These are phyloP conservation scores for Lepidurus packardi DNA, from an alignment of 1,140 invertebrate genomes.

Conservation along the genomic window DNA sequence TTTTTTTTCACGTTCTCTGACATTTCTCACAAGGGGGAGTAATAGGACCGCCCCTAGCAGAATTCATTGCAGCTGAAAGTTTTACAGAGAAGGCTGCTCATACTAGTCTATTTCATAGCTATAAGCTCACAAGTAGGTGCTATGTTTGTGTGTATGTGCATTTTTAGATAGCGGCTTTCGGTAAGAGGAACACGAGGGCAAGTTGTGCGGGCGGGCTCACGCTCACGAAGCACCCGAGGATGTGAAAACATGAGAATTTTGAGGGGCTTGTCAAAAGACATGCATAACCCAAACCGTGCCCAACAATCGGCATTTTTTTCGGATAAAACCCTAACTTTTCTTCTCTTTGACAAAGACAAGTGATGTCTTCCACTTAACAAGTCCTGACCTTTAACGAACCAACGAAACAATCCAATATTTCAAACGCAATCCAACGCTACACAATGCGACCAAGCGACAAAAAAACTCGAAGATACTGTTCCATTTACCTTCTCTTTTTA, in stretches of 20 bases:
- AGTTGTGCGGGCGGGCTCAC: conserved; percentile 16
- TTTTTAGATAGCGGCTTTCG: not conserved
- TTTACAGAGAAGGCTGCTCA: too few species aligned
- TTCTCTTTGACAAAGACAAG: conserved; percentile 3
- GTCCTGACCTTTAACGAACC: not conserved
- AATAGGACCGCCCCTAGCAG: not conserved
- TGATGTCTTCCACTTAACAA: conserved; percentile 11
- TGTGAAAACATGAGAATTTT: conserved; percentile 16
- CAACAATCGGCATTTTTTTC: not conserved
- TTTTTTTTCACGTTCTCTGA: not conserved
- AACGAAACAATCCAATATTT: not conserved
- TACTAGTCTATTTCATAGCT: not conserved
- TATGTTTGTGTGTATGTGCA: not conserved
- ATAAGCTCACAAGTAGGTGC: not conserved
- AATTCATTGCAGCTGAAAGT: not conserved
- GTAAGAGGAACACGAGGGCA: not conserved
- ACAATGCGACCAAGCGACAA: not conserved
- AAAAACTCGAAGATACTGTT: not conserved
- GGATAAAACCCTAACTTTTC: not conserved
- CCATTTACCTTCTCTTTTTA: not conserved
- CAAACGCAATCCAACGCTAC: not conserved
- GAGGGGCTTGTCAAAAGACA: conserved; percentile 1
- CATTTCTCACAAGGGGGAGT: not conserved
- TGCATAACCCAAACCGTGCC: not conserved
- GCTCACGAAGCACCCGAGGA: conserved; percentile 15